Percentiles rank a stretch among this genome's conserved stretches.
Conservation (phyloP, 2,797 vertebrate genomes). For the Chaetodon trifasciatus region DNA sequence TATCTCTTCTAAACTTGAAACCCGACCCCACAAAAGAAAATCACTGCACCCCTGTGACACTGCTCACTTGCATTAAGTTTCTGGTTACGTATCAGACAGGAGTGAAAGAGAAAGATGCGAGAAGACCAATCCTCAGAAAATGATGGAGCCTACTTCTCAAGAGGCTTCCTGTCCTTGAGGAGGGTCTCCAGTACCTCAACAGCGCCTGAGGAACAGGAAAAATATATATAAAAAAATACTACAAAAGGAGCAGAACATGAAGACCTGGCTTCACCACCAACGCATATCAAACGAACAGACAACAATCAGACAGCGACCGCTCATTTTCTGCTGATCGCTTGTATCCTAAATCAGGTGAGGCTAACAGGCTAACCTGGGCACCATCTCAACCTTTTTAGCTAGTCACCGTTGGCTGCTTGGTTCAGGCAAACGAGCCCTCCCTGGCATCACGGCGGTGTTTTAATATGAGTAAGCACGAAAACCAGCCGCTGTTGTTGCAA, state of each 20-base stretch:
- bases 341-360: conserved; percentile 10
- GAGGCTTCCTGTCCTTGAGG: conserved; percentile 27
- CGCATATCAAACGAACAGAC: background rate
- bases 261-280: background rate
- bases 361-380: conserved; percentile 52
- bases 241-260: background rate
- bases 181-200: background rate
- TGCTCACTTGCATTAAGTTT: background rate
- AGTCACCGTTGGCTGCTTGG: background rate
- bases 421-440: accelerated
- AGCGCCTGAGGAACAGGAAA: background rate
- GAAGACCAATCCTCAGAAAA: conserved; percentile 6
- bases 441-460: background rate
- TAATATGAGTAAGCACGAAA: accelerated
- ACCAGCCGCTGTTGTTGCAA: background rate
- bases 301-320: conserved; percentile 1
- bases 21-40: background rate
- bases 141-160: conserved; percentile 6
- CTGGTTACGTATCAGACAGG: background rate
- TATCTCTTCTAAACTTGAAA: background rate
- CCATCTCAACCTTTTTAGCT: background rate
- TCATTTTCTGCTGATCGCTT: background rate
- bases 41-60: no score
- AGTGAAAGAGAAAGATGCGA: background rate
- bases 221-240: background rate